Base-by-base conservation (phyloP, 2,113 vertebrate species). In the Callorhinus ursinus region DNA sequence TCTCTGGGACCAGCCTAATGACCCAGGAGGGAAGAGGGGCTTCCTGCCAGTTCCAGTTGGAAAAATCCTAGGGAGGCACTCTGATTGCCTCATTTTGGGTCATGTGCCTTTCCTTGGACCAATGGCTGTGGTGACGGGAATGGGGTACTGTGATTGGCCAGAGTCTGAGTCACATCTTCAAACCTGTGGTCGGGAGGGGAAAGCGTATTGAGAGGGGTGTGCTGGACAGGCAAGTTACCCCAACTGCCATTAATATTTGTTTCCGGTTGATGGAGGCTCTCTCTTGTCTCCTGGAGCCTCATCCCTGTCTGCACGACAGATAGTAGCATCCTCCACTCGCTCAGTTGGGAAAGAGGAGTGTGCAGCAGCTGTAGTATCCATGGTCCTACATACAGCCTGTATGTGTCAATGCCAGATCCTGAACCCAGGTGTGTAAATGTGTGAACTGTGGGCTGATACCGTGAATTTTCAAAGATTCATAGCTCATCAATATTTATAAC, bases 71-170 rank as follows among this genome's bases (percentile, higher is more conserved):
- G 21, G 12, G 14, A 88, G 10, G 33, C 46, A 49, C 33, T 93
- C 86, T 84, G 61, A 92, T 82, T 96, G 90, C 90, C 80, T 88
- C 51, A 15, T 3, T 80, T 87, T 67, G 42, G 80, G 76, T 91
- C 83, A 69, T 26, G 16, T 80, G 79, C 33, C 3, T 86, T 95
- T 91, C 42, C 53, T 26, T 81, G 22, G 63, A n/a, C 72, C 90
- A 92, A 7, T 88, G 82, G 22, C 57, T 39, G 2, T 90, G 33
- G 55, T 31, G 9, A 28, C 31, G 7, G 69, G n/a, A 65, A 42
- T 76, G 18, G 31, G 21, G 18, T 26, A 13, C 51, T 93, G 0
- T 65, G 87, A 96, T 71, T 96, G 90, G 90, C 63, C 16, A 42
- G 24, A 65, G 36, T 51, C 15, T 16, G 55, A 90, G 74, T 93